Evolutionary conservation across 2,888 invertebrate species (phyloP).

Genomic region (Pristionchus fissidentatus): DNA sequence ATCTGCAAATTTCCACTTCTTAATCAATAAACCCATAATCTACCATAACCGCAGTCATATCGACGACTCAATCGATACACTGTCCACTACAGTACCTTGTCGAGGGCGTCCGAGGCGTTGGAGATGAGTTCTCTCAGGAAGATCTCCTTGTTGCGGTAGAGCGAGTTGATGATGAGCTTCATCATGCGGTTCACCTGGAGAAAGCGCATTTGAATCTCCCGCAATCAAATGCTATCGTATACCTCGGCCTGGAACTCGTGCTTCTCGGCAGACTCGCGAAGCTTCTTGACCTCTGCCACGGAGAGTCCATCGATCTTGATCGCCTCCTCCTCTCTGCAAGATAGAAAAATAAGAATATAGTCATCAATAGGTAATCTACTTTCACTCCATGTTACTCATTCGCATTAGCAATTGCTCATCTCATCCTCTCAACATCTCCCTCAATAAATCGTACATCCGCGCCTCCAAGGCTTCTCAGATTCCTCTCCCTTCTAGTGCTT

Average conservation of each 20-base stretch:
- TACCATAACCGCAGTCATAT: no score
- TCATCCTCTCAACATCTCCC: not conserved
- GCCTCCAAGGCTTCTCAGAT: no score
- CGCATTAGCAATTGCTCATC: not conserved
- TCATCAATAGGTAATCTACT: not conserved
- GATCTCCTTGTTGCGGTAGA: slow-evolving; percentile 97
- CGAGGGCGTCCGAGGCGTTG: slow-evolving; percentile 98
- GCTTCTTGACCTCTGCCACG: slow-evolving; percentile 91
- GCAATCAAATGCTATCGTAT: not conserved
- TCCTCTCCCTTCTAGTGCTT: no score
- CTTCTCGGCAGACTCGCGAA: slow-evolving; percentile 86
- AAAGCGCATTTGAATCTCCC: not conserved
- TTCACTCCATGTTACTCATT: not conserved
- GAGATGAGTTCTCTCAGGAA: slow-evolving; percentile 90
- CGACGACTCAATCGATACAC: not conserved
- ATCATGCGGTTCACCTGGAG: slow-evolving; percentile 89
- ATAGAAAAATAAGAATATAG: not conserved
- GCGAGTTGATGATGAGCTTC: slow-evolving; percentile 99
- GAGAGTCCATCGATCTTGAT: slow-evolving; percentile 94
- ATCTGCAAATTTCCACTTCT: slow-evolving; percentile 79
- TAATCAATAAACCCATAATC: no score
- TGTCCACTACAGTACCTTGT: slow-evolving; percentile 81
- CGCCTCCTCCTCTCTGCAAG: slow-evolving; percentile 90
- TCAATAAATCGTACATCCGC: not conserved
- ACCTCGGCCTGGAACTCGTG: slow-evolving; percentile 94